A percentile compares a stretch with the other conserved stretches of the same genome.
These are phyloP conservation scores for Rallus limicola DNA, from an alignment of 2,113 vertebrate genomes.

Conservation along the genomic window DNA sequence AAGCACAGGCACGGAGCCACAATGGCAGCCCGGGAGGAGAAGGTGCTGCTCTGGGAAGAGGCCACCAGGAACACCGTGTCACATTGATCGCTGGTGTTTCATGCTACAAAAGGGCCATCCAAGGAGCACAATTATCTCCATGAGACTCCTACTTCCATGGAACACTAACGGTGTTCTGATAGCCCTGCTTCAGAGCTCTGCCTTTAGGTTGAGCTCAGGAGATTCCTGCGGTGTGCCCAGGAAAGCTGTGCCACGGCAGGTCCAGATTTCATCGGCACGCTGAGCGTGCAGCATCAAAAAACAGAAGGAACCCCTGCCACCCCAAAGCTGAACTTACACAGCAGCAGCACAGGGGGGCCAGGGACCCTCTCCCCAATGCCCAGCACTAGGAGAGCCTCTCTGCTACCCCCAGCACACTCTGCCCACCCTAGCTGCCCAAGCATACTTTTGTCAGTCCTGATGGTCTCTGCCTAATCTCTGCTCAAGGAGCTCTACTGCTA, in stretches of 20 bases:
- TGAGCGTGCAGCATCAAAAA: background rate
- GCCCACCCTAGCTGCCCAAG: background rate
- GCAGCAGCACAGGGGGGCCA: background rate
- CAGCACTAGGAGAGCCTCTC: no score
- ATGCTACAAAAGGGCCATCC: background rate
- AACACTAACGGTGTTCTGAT: rapidly evolving
- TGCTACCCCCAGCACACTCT: no score
- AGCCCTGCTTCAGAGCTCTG: background rate
- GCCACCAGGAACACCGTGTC: background rate
- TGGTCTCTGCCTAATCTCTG: rapidly evolving
- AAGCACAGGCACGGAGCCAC: background rate
- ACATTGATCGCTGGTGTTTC: rapidly evolving
- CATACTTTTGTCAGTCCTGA: background rate
- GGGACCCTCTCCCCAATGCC: background rate
- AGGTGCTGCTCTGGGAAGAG: background rate
- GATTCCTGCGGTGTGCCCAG: background rate
- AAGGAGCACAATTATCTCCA: background rate
- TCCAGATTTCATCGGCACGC: background rate
- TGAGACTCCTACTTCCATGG: background rate
- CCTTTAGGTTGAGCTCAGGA: background rate
- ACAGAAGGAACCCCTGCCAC: background rate
- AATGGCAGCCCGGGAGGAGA: no score
- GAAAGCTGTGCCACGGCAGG: background rate
- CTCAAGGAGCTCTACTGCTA: background rate
- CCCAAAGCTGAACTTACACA: rapidly evolving